Evolutionary conservation across 2,888 invertebrate species (phyloP), one percentile per base, ranked within the genome.

Genomic region (Eupithecia dodoneata): DNA sequence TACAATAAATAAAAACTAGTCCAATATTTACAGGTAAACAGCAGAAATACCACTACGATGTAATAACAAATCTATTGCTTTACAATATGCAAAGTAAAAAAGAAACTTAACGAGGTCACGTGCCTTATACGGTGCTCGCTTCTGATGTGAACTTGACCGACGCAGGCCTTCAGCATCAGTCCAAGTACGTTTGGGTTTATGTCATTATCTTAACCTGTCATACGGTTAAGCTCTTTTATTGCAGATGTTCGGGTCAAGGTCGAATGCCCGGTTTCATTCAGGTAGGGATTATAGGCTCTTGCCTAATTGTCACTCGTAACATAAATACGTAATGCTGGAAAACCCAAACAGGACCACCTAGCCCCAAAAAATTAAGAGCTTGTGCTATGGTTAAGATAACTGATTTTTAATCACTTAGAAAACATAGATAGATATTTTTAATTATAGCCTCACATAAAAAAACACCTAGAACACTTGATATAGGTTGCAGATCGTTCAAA

Each of bases 71-170:
- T 59, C n/a, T 55, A 55, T 55, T 7, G 7, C 18, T 18, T 9
- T 18, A 3, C 9, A 30, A 30, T 30, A 59, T 59, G 59, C 9
- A 18, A 59, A 18, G 59, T 59, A 7, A 2, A 59, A 18, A 59
- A 59, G 3, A 59, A 59, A 3, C 18, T 7, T 55, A 18, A n/a
- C 9, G 55, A 18, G 59, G 18, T 59, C 18, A 59, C 59, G 4
- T 9, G 59, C 18, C 59, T 18, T 18, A 59, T 9, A 59, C 12
- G 55, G n/a, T n/a, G 7, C 4, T 49, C 13, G 55, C n/a, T 6
- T 55, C 55, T 3, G n/a, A 71, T 72, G 76, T 84, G 85, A 88
- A 89, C 88, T 89, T 89, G 89, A 89, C 87, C 88, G 85, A 76
- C 80, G 80, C 80, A 47, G 41, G 15, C 15, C 67, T 15, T 42